Evolutionary conservation across 2,888 invertebrate species (phyloP), one percentile per base, ranked within the genome.

Genomic region (Eilema caniola): DNA sequence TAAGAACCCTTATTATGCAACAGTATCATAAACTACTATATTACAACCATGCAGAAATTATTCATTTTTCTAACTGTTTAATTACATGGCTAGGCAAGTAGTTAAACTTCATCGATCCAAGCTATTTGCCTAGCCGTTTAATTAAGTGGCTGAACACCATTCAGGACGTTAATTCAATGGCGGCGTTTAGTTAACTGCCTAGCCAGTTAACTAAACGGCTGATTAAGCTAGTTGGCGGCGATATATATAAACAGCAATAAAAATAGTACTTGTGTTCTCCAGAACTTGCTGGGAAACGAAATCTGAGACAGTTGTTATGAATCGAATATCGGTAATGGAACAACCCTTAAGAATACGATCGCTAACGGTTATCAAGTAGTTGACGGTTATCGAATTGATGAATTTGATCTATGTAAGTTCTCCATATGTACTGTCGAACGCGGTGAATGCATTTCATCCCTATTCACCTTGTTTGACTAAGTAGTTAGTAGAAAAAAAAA

Each of bases 291-390:
- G 24, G 14, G 41, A 4, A 61, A 11, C 24, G 20, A 62, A 41
- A 24, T 25, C 41, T 10, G 25, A 62, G 20, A 20, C 0, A 1
- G 20, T 62, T 62, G 25, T 41, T 41, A 24, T 10, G 20, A 41
- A 25, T 11, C 62, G 11, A 10, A 16, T 37, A 37, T 37, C 33
- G 12, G 12, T 33, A 41, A 11, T 12, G 16, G 62, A 62, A 11
- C 41, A 16, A 4, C 3, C 62, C 20, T 41, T 62, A 20, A 25
- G 7, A 10, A 53, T 53, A 53, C 20, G n/a, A 53, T 53, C 53
- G 20, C 53, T n/a, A 53, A 53, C 53, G 2, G 53, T 62, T 62
- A 62, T 62, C 62, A 62, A 62, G 62, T 62, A 62, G 20, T 41
- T 41, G 4, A 53, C 16, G 25, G 3, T 62, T 62, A 25, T 20